Percentiles rank a stretch among this genome's conserved stretches.
Conservation (phyloP, 2,888 invertebrate species). For the Malachius bipustulatus region DNA sequence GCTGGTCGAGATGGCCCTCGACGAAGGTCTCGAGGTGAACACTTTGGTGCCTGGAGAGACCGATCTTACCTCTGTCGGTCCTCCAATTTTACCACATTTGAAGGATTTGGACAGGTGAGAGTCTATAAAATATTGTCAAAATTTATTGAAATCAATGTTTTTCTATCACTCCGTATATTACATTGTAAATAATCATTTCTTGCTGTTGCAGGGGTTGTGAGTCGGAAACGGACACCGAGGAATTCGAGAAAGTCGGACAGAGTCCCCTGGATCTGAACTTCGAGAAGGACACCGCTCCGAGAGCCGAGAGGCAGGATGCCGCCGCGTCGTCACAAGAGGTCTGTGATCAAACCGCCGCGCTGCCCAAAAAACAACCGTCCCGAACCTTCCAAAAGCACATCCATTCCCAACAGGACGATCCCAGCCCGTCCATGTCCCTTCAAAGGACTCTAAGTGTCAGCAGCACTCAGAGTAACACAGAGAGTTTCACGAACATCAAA, state of each 20-base stretch:
- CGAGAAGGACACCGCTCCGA: conserved; percentile 37
- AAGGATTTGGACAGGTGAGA: conserved; percentile 36
- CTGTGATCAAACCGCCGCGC: conserved; percentile 33
- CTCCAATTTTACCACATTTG: conserved; percentile 32
- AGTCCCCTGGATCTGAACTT: conserved; percentile 40
- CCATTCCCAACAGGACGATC: conserved; percentile 13
- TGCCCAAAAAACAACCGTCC: conserved; percentile 39
- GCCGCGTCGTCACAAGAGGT: conserved; percentile 51
- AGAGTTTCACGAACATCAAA: conserved; percentile 33
- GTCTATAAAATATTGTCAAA: conserved; percentile 5
- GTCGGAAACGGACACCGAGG: conserved; percentile 71
- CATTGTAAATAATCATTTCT: background rate
- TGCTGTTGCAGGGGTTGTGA: conserved; percentile 52
- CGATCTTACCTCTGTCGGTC: conserved; percentile 29
- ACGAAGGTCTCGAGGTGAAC: conserved; percentile 32
- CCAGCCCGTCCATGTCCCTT: conserved; percentile 18
- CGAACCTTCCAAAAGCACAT: conserved; percentile 32
- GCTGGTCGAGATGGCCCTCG: conserved; percentile 33
- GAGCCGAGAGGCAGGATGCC: conserved; percentile 41
- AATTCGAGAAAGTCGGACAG: conserved; percentile 68
- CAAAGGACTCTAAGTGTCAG: conserved; percentile 33
- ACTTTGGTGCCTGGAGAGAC: conserved; percentile 33
- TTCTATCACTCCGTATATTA: background rate
- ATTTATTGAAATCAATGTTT: background rate
- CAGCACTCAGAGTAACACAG: conserved; percentile 30